phyloP scores from a whole-genome alignment of 2,113 vertebrate species.

The Rana temporaria region DNA sequence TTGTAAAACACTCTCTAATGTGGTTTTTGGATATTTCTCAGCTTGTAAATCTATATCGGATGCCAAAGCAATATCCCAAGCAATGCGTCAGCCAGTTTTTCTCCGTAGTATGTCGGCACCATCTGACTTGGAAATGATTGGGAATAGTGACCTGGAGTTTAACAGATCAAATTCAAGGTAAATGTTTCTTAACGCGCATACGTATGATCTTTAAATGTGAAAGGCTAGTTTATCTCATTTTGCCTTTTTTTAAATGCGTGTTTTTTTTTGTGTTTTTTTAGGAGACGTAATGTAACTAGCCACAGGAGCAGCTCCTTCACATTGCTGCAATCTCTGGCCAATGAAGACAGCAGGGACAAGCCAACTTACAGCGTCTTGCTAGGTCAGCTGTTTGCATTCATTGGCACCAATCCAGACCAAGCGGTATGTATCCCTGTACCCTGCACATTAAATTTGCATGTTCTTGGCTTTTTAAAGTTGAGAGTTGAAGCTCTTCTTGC shows the following conservation, averaged over 20 bases:
- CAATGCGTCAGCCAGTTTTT: constrained; percentile 92
- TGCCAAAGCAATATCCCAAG: constrained; percentile 83
- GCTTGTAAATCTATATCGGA: constrained; percentile 94
- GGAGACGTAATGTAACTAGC: constrained; percentile 89
- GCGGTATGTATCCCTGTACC: constrained; percentile 73
- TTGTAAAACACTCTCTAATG: no score
- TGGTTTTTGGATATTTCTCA: constrained; percentile 59
- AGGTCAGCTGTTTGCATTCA: constrained; percentile 96
- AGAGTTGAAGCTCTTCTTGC: no score
- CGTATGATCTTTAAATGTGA: no score
- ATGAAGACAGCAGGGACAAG: constrained; percentile 92
- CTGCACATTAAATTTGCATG: background rate
- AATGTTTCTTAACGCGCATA: background rate
- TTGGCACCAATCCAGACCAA: constrained; percentile 95
- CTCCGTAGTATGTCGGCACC: constrained; percentile 97
- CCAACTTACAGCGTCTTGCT: constrained; percentile 94
- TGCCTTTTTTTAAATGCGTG: background rate
- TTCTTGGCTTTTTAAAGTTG: no score
- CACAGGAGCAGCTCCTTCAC: constrained; percentile 97
- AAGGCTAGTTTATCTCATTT: no score
- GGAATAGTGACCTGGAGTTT: constrained; percentile 93
- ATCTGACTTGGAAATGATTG: constrained; percentile 97
- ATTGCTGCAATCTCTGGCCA: constrained; percentile 89
- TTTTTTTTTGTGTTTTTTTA: constrained; percentile 12
- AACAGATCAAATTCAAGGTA: constrained; percentile 89